Evolutionary conservation across 1,140 invertebrate species (phyloP).

Genomic region (Bombus confusus): DNA sequence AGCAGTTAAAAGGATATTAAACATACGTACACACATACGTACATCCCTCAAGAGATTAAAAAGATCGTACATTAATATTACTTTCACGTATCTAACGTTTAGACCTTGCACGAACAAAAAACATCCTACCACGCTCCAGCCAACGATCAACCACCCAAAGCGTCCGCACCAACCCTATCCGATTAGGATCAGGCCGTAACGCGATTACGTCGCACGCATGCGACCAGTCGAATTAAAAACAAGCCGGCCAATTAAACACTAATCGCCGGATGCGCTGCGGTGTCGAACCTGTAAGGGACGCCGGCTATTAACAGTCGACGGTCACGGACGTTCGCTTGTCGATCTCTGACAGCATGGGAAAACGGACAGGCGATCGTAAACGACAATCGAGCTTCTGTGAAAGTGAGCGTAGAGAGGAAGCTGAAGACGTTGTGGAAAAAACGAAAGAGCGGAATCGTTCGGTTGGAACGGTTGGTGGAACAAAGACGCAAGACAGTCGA

Average conservation of each 20-base stretch:
- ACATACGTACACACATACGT: no score
- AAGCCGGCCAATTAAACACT: constrained; percentile 35
- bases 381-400: constrained; percentile 72
- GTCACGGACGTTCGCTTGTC: constrained; percentile 6
- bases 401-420: constrained; percentile 17
- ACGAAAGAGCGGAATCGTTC: neutral
- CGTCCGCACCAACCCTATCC: constrained; percentile 26
- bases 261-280: constrained; percentile 21
- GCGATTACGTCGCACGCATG: constrained; percentile 24
- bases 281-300: neutral
- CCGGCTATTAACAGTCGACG: neutral
- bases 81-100: no score
- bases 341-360: constrained; percentile 41
- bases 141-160: neutral
- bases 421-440: constrained; percentile 4
- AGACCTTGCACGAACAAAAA: neutral
- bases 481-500: neutral
- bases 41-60: no score
- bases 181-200: constrained; percentile 23
- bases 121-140: no score
- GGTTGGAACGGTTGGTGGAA: neutral
- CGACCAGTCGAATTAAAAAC: constrained; percentile 31
- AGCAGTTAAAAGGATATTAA: neutral
- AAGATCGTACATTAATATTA: no score
- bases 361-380: constrained; percentile 72